Evolutionary conservation across 2,797 vertebrate genomes (phyloP), one percentile per base, ranked within the genome.

Genomic region (Darevskia nairensis): DNA sequence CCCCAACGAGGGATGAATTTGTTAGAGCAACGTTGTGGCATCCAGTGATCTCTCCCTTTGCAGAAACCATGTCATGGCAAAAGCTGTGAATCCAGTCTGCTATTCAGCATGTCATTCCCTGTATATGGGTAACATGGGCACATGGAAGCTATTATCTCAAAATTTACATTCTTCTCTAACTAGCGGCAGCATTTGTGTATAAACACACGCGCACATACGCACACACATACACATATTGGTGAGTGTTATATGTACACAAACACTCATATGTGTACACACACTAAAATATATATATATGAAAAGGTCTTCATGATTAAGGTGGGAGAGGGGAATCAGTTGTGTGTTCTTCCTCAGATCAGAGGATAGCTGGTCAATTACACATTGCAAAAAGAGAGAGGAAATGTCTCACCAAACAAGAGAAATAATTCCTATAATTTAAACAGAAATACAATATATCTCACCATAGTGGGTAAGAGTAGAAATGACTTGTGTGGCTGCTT

Each of bases 161-260:
- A 89, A 90, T 93, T 94, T 89, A 92, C 89, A 79, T 94, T 95
- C 82, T 93, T 94, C 84, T 84, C 88, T 90, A 92, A 87, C 9
- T 85, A 93, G 90, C 91, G 82, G 91, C 87, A 85, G 81, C 80
- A 15, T 69, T 69, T 69, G 23, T 25, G 68, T 69, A 69, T 9
- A 10, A 69, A 27, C n/a, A 71, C n/a, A n/a, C 1, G 4, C 1
- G 1, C n/a, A 71, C 61, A 61, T 21, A 5, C 1, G 0, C 59
- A 61, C 59, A 71, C n/a, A 71, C 10, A 71, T 4, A 71, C 69
- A 13, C 94, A 93, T 93, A 93, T 94, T 93, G 93, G 90, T 90
- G 94, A 95, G 90, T 87, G 29, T 66, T 84, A 81, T 84, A 55
- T 86, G 23, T 81, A 64, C 19, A 32, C 69, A 71, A n/a, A 71